Evolutionary conservation across 2,888 invertebrate species (phyloP), one percentile per base, ranked within the genome.

Genomic region (Yponomeuta malinellus): DNA sequence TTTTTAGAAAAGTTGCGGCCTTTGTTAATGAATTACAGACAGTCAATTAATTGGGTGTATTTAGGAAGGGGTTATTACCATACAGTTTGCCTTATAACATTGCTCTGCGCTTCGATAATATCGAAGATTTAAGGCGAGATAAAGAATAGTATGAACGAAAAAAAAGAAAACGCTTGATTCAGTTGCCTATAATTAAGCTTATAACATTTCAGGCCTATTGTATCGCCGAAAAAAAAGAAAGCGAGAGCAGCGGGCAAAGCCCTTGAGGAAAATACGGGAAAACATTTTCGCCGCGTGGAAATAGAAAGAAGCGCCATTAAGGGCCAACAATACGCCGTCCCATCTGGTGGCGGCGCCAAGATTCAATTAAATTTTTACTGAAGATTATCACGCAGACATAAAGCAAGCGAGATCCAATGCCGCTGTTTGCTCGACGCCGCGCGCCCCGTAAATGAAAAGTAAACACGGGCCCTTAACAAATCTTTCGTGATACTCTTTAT

Each of bases 351-450:
- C 80, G 78, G 81, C 84, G 83, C 82, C 80, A 80, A 85, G 87
- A 90, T 92, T 91, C 91, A 89, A 92, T 92, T 93, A 90, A 89
- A 87, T 92, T 92, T 92, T 91, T 91, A 93, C 88, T 88, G 88
- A 82, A 89, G 89, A 92, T 90, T 91, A 92, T 92, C 92, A 92
- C 91, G 91, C 89, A 87, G 86, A 83, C 83, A 81, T 82, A 81
- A 82, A 81, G 77, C 77, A 77, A 76, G 74, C 77, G 72, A 74
- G 73, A 81, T 74, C 74, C 72, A 71, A 72, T 76, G 70, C 72
- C 71, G 72, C 72, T 81, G 83, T 85, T 84, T 84, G 79, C 84
- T 74, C 73, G 76, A 10, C 63, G 74, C 79, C 78, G 77, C 76
- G 37, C 70, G 68, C 81, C 81, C 83, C 84, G 86, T 89, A 91